Base-by-base conservation (phyloP, 2,113 vertebrate species). In the Melozone crissalis region DNA sequence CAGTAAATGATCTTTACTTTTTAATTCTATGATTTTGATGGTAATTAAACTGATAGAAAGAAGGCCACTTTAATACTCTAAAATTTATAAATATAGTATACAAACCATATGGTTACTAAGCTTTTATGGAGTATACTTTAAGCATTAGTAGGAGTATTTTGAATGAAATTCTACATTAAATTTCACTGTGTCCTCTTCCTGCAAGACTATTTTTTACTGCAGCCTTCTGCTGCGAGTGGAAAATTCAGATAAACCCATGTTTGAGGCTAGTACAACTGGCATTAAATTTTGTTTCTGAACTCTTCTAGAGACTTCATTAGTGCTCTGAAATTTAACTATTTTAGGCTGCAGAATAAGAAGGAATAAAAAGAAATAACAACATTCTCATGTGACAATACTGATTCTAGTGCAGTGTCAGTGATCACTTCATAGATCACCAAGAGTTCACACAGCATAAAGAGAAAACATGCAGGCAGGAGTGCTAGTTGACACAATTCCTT, bases 401-500 rank as follows among this genome's bases (percentile, higher is more conserved):
- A 47, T 87, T 69, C 26, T 66, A 80, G 30, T 49, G 55, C 24
- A n/a, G 18, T 59, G 35, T 26, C 68, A 65, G n/a, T 28, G 80
- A 55, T 51, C 57, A 74, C 75, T 81, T 85, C 59, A 67, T 23
- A 94, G 68, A 86, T 54, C 57, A 78, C 52, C 76, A 81, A 9
- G 17, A 26, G 63, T 39, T 91, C 59, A 88, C 31, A 37, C 1
- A 71, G 27, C 31, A 81, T 41, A 59, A 94, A 84, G 43, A 84
- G 59, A 90, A 93, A 90, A 75, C 79, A 77, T 11, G 22, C 24
- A 85, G 68, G 47, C 61, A 93, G 71, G 81, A 90, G 37, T 73
- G 81, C 28, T 54, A 49, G 69, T 41, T 94, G 76, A 86, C 85
- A 96, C n/a, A 80, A 55, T 75, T 59, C 90, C 52, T 96, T 90